phyloP scores from a whole-genome alignment of 2,113 vertebrate genomes.

The Myiagra hebetior region DNA sequence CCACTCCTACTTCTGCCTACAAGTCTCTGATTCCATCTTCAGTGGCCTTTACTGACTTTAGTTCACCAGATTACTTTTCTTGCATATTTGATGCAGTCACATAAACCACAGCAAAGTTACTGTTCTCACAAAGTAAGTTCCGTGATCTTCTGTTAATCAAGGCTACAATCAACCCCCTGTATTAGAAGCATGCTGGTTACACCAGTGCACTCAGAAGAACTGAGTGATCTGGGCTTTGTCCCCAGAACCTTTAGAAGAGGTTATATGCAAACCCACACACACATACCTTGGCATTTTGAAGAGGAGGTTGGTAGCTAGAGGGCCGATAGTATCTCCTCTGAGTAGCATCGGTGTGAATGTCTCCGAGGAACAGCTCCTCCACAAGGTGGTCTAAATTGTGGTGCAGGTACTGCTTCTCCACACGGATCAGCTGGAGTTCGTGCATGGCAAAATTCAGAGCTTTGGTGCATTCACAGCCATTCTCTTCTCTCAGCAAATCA shows the following conservation, averaged over 20 bases:
- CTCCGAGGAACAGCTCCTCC: conserved; percentile 93
- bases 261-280: neutral
- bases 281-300: conserved; percentile 90
- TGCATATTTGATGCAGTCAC: neutral
- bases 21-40: neutral
- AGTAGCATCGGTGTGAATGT: conserved; percentile 87
- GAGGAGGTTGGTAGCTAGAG: conserved; percentile 89
- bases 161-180: neutral
- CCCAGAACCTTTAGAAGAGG: neutral
- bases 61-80: neutral
- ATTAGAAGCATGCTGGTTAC: neutral
- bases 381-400: conserved; percentile 89
- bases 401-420: conserved; percentile 92
- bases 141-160: neutral
- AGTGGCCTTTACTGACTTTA: neutral
- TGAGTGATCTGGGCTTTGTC: neutral
- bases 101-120: neutral
- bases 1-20: neutral
- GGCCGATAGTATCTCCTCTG: conserved; percentile 93
- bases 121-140: neutral
- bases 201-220: neutral
- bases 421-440: conserved; percentile 90
- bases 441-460: conserved; percentile 94
- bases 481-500: conserved; percentile 86
- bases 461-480: conserved; percentile 80